Evolutionary conservation across 2,888 invertebrate genomes (phyloP), one percentile per base, ranked within the genome.

Genomic region (Atrina japonica): DNA sequence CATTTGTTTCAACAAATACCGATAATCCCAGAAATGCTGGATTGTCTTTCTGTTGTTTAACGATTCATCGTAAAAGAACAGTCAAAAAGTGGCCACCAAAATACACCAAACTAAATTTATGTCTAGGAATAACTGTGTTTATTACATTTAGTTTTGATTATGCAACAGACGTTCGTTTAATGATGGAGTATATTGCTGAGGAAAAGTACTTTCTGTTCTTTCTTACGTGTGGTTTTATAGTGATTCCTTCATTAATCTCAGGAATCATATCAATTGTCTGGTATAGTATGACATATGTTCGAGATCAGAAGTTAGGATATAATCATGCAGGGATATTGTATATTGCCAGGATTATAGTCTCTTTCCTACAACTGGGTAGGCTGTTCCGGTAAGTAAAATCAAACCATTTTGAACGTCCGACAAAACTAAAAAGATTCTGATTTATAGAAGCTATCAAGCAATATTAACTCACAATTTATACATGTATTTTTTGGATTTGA

Each of bases 281-380:
- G 71, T 63, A 67, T 56, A 66, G 50, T 14, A 56, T 72, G 52
- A 49, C 45, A 21, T 66, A 49, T 56, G 40, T 5, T 11, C 43
- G 58, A 23, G 58, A 58, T n/a, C 18, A 16, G 11, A 47, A 35
- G n/a, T 25, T 35, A 49, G 18, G 49, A 11, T 58, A 50, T 18
- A 58, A 67, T 3, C 55, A 56, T 16, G 40, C 63, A 3, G 63
- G 52, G 56, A 45, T 49, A 43, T 21, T 67, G 11, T 52, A 63
- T 11, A 41, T 41, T 50, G 35, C 47, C 1, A 41, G 69, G 43
- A 61, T 69, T 16, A 14, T 61, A 30, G 61, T 72, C 45, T 63
- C 71, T 3, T 63, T 72, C 21, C 25, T 72, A n/a, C 71, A 72
- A 27, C 58, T 72, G 5, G 71, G 71, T 6, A 40, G 71, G 35